Percentiles rank a stretch among this genome's conserved stretches.
phyloP scores from a whole-genome alignment of 2,797 vertebrate genomes.

The Chaenodraco wilsoni region DNA sequence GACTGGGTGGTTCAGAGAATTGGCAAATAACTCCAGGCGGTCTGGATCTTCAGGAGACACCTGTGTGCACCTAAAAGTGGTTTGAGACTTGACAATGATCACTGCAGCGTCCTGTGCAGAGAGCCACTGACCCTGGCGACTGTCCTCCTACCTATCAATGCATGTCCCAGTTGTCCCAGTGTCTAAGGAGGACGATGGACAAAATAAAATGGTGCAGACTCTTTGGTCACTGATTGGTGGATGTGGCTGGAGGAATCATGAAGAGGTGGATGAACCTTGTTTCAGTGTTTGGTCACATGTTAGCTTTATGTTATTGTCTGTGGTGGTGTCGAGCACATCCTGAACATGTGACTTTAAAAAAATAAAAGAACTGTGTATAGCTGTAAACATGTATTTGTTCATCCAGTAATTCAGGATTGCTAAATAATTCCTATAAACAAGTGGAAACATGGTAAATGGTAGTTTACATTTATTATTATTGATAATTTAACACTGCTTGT shows the following conservation, averaged over 20 bases:
- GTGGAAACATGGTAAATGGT: too few species aligned
- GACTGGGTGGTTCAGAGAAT: conserved; percentile 99
- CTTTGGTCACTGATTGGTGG: neutral
- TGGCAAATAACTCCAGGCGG: conserved; percentile 87
- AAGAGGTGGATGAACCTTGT: conserved; percentile 33
- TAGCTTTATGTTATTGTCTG: conserved; percentile 54
- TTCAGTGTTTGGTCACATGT: conserved; percentile 57
- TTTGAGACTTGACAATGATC: conserved; percentile 51
- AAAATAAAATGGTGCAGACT: conserved; percentile 37
- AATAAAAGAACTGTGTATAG: conserved; percentile 69
- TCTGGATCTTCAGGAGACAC: conserved; percentile 28
- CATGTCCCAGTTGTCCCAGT: conserved; percentile 61
- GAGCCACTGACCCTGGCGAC: conserved; percentile 22
- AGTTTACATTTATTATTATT: too few species aligned
- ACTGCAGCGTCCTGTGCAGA: conserved; percentile 39
- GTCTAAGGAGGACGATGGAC: conserved; percentile 45
- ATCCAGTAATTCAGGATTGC: neutral
- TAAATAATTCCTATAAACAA: neutral
- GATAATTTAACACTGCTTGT: neutral
- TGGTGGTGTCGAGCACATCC: conserved; percentile 56
- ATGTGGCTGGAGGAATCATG: conserved; percentile 16
- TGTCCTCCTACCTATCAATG: conserved; percentile 49
- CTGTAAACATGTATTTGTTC: conserved; percentile 30
- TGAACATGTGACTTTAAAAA: conserved; percentile 63
- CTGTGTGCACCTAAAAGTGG: conserved; percentile 38